These are phyloP conservation scores for Choristoneura rosaceana DNA, from an alignment of 2,888 invertebrate genomes.

Conservation along the genomic window DNA sequence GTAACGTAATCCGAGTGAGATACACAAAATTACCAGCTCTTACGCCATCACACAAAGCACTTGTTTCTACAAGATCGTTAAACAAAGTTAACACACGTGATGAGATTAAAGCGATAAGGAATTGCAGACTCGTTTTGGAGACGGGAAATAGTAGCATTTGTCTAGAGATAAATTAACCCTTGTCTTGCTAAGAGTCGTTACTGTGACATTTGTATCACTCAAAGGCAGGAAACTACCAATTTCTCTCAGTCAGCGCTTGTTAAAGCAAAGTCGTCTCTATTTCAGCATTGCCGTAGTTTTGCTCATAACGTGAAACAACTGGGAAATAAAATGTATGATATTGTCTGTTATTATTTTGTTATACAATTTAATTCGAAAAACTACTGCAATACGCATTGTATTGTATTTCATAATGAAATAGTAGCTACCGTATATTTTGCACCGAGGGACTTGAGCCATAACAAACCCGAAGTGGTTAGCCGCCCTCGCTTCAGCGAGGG, in stretches of 20 bases:
- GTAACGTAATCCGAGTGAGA: slow-evolving; percentile 42
- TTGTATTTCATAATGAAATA: no score
- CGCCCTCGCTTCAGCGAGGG: no score
- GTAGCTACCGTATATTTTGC: no score
- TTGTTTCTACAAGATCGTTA: slow-evolving; percentile 35
- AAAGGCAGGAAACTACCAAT: slow-evolving; percentile 74
- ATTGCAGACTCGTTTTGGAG: slow-evolving; percentile 39
- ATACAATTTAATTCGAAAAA: neutral
- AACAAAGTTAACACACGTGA: slow-evolving; percentile 36
- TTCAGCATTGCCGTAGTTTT: slow-evolving; percentile 42
- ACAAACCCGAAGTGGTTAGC: no score
- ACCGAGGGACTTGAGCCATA: no score
- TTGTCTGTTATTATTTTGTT: neutral
- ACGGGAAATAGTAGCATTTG: slow-evolving; percentile 53
- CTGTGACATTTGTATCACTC: slow-evolving; percentile 70
- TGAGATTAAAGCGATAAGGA: slow-evolving; percentile 36
- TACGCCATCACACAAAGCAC: slow-evolving; percentile 32
- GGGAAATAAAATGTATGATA: slow-evolving; percentile 22
- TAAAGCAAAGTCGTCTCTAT: slow-evolving; percentile 61
- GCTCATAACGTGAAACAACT: slow-evolving; percentile 21
- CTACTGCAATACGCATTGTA: neutral
- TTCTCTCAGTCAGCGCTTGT: slow-evolving; percentile 70
- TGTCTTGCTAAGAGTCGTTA: slow-evolving; percentile 67
- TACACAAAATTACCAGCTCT: slow-evolving; percentile 42
- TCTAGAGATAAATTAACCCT: slow-evolving; percentile 71